These are phyloP conservation scores for Onychomys arenicola DNA, from an alignment of 2,797 vertebrate species.

Conservation along the genomic window DNA sequence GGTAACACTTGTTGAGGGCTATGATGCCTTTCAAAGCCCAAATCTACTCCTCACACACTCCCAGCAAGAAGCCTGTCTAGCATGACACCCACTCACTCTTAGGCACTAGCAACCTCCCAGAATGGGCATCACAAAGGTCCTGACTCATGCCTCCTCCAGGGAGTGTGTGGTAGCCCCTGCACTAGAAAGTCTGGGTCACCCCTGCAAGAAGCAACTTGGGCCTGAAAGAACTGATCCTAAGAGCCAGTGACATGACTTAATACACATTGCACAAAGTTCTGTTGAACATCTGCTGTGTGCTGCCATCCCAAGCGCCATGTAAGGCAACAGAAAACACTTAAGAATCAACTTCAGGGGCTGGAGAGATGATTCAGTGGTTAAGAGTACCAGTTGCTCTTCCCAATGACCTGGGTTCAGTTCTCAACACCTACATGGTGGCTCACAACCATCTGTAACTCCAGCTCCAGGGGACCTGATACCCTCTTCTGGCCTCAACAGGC, in stretches of 20 bases:
- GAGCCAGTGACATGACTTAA: neutral
- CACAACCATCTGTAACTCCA: neutral
- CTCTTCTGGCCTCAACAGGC: neutral
- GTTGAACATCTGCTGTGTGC: neutral
- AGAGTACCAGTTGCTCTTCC: neutral
- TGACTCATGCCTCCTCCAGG: neutral
- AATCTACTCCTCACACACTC: neutral
- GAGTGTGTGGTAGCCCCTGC: neutral
- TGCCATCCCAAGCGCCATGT: neutral
- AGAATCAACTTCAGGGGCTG: neutral
- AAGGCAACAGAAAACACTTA: neutral
- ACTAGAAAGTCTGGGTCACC: fast-evolving
- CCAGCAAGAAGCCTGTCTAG: neutral
- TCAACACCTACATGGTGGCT: neutral
- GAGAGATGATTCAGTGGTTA: too few species aligned
- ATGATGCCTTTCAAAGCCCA: neutral
- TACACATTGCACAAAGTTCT: too few species aligned
- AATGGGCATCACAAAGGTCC: too few species aligned
- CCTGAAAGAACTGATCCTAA: neutral
- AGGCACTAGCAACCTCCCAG: neutral
- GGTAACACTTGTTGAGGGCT: neutral
- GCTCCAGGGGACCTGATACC: neutral
- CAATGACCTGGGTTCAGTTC: neutral
- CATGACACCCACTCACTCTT: neutral
- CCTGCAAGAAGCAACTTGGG: neutral